Evolutionary conservation across 1,140 invertebrate species (phyloP), one percentile per base, ranked within the genome.

Genomic region (Camponotus vicinus): DNA sequence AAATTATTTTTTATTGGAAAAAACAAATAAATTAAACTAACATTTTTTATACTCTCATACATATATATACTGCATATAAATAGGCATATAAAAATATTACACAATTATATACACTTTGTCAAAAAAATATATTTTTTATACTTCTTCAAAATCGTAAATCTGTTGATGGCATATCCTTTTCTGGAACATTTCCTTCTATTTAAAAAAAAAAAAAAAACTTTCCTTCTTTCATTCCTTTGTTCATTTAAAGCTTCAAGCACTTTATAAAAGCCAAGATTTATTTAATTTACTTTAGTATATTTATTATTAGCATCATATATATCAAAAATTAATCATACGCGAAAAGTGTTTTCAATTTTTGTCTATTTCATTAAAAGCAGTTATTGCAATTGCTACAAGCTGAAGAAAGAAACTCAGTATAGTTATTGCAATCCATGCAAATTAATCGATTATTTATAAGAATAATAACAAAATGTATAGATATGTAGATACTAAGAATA

Each of bases 361-460:
- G 6, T 69, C 27, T 11, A 45, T 9, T 32, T 73, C 42, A 61
- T 37, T 45, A 45, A 83, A 75, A 61, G 37, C 55, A n/a, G 13
- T 27, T 63, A 73, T 55, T 45, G 40, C 40, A 59, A 71, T 82
- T 71, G 27, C 27, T 45, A 71, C 13, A 73, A 40, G 15, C 3
- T 34, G 6, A 18, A 6, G 40, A n/a, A 71, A 82, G 42, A 71
- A 61, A 21, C 34, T 73, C 27, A 15, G 45, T 59, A 59, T 71
- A 27, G 9, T 71, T 71, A 71, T 45, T 59, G 18, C 7, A 71
- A 61, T 67, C 73, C 87, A 88, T 89, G 87, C 87, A 88, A 69
- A 7, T 66, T 73, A 11, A 49, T 73, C 45, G 34, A 75, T 70
- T 85, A 88, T 67, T 9, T 45, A 1, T 82, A 73, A 40, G 0